Percentiles rank a stretch among this genome's conserved stretches.
phyloP scores from a whole-genome alignment of 1,140 invertebrate genomes.

The Goniozus legneri region DNA sequence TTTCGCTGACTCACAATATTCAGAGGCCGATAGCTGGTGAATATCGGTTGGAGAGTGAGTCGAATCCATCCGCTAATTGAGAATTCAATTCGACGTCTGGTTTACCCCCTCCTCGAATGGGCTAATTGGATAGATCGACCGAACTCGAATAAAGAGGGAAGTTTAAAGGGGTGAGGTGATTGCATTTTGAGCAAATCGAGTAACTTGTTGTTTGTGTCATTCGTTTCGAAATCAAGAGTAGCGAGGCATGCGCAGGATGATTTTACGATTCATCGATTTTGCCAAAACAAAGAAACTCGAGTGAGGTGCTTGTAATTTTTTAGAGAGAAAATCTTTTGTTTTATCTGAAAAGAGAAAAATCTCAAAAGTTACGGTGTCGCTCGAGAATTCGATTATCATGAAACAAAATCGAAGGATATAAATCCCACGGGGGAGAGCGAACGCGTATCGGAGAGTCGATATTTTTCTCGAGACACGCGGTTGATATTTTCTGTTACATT shows the following conservation, averaged over 20 bases:
- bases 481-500: too few species aligned
- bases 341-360: too few species aligned
- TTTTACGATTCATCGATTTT: neutral
- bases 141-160: neutral
- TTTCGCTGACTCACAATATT: neutral
- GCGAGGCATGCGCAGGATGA: too few species aligned
- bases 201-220: neutral
- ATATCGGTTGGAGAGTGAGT: neutral
- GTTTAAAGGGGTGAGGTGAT: neutral
- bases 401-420: too few species aligned
- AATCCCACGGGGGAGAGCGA: too few species aligned
- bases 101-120: neutral
- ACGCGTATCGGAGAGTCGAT: too few species aligned
- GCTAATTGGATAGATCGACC: neutral
- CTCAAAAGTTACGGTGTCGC: too few species aligned
- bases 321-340: too few species aligned
- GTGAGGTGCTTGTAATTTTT: neutral
- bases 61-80: neutral
- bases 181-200: neutral
- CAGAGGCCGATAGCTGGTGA: neutral
- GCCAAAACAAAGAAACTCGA: neutral
- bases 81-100: neutral
- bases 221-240: too few species aligned
- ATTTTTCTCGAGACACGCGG: too few species aligned
- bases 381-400: too few species aligned